These are phyloP conservation scores for Siderastrea radians DNA, from an alignment of 92 coral and sea anemone species.

Conservation along the genomic window DNA sequence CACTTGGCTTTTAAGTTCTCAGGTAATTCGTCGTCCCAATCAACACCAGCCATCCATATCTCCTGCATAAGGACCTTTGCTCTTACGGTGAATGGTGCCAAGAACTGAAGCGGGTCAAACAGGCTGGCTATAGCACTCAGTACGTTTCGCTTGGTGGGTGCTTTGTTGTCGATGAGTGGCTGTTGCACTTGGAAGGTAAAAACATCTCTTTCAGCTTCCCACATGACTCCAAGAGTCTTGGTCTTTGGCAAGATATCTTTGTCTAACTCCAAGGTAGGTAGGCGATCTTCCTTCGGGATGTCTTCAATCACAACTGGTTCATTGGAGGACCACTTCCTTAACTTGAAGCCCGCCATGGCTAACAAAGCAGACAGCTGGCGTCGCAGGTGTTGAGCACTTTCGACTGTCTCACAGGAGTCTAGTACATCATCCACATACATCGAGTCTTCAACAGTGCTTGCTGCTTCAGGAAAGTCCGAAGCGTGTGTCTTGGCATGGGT, in stretches of 20 bases:
- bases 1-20: slow-evolving; percentile 36
- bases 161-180: neutral
- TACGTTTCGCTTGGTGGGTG: slow-evolving; percentile 43
- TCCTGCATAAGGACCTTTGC: slow-evolving; percentile 59
- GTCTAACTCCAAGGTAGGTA: slow-evolving; percentile 23
- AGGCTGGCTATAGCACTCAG: slow-evolving; percentile 55
- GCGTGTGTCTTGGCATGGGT: slow-evolving; percentile 44
- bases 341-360: slow-evolving; percentile 49
- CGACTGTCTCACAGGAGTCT: slow-evolving; percentile 65
- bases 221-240: slow-evolving; percentile 47
- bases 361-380: slow-evolving; percentile 53
- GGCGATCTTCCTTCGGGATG: slow-evolving; percentile 9
- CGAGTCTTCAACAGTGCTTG: slow-evolving; percentile 46
- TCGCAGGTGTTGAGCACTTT: slow-evolving; percentile 51
- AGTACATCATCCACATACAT: slow-evolving; percentile 70
- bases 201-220: slow-evolving; percentile 36
- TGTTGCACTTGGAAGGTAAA: slow-evolving; percentile 51
- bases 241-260: neutral
- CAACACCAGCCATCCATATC: slow-evolving; percentile 62
- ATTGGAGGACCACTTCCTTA: slow-evolving; percentile 34
- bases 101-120: slow-evolving; percentile 61
- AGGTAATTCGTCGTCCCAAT: slow-evolving; percentile 69
- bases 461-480: slow-evolving; percentile 45
- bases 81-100: slow-evolving; percentile 44
- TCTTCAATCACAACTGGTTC: slow-evolving; percentile 36